phyloP scores from a whole-genome alignment of 35 echinoderm and acorn worm genomes.

The Lytechinus pictus region DNA sequence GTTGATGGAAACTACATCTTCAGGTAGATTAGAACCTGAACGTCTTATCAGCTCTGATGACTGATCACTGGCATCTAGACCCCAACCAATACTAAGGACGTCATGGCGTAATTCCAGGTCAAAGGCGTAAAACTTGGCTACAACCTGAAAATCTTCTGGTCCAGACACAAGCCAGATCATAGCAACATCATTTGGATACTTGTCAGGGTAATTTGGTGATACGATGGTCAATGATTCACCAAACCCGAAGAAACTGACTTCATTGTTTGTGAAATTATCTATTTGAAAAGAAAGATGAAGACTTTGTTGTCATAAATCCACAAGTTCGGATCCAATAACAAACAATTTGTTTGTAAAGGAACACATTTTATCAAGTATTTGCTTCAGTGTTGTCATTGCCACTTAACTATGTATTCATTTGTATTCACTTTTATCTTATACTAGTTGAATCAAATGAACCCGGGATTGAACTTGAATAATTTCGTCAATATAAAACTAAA shows the following conservation, averaged over 20 bases:
- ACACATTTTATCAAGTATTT: too few species aligned
- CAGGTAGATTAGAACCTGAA: background rate
- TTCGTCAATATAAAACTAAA: too few species aligned
- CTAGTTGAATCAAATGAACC: too few species aligned
- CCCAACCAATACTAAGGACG: constrained; percentile 8
- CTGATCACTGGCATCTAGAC: background rate
- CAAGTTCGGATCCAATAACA: too few species aligned
- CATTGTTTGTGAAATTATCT: background rate
- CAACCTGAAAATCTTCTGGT: background rate
- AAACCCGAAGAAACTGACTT: background rate
- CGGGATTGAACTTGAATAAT: too few species aligned
- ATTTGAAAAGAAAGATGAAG: background rate
- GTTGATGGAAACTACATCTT: background rate
- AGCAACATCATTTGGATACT: background rate
- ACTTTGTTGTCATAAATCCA: background rate
- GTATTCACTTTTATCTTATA: too few species aligned
- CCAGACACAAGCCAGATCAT: background rate
- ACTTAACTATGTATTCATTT: too few species aligned
- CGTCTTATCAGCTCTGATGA: background rate
- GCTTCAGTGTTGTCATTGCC: too few species aligned
- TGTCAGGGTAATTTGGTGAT: background rate
- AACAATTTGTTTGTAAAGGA: too few species aligned
- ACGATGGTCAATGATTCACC: background rate
- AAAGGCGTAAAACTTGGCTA: constrained; percentile 1
- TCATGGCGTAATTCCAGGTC: background rate